Evolutionary conservation across 2,888 invertebrate species (phyloP).

Genomic region (Macropis europaea): DNA sequence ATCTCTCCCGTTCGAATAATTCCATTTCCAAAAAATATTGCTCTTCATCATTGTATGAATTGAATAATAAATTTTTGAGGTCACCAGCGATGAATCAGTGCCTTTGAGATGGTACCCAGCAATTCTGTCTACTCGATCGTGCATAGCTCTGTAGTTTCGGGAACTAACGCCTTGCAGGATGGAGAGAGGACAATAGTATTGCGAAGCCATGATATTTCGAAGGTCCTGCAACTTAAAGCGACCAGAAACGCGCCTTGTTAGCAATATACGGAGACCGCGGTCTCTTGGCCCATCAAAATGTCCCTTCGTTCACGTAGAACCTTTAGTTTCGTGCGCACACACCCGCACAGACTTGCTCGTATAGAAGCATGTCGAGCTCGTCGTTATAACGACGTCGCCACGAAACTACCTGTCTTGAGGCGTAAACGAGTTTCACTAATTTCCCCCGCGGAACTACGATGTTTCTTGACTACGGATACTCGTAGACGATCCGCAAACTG

Average conservation of each 20-base stretch:
- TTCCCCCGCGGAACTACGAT: conserved; percentile 50
- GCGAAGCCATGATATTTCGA: conserved; percentile 30
- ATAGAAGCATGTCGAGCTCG: conserved; percentile 27
- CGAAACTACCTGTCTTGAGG: conserved; percentile 60
- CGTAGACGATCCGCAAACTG: conserved; percentile 24
- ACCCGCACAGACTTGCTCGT: conserved; percentile 5
- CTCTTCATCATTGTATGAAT: conserved; percentile 36
- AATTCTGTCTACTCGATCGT: conserved; percentile 35
- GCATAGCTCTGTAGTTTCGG: conserved; percentile 39
- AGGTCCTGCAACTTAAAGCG: conserved; percentile 26
- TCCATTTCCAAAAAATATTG: conserved; percentile 16
- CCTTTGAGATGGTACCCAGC: neutral
- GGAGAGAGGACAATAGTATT: neutral
- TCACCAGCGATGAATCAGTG: conserved; percentile 5
- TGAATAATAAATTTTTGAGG: conserved; percentile 48
- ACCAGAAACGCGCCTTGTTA: conserved; percentile 56
- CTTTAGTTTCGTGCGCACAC: conserved; percentile 3
- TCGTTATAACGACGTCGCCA: conserved; percentile 56
- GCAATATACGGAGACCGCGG: conserved; percentile 34
- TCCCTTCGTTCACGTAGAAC: neutral
- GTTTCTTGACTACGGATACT: conserved; percentile 47
- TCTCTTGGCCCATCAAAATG: conserved; percentile 40
- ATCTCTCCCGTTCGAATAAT: conserved; percentile 22
- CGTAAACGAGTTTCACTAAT: conserved; percentile 66
- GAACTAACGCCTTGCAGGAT: neutral